Base-by-base conservation (phyloP, 1,140 invertebrate species). In the Camponotus floridanus region DNA sequence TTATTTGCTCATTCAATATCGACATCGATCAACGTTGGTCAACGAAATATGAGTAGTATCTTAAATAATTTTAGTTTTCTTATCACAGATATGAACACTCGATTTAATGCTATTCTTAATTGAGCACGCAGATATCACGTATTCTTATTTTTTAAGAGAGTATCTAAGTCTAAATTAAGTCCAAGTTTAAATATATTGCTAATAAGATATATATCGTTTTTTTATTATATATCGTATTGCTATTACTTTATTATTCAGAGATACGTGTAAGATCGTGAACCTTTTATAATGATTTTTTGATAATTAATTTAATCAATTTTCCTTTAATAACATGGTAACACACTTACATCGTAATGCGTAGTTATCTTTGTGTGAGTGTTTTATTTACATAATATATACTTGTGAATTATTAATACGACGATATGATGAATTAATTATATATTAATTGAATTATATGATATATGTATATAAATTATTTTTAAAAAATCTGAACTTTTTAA, bases 41-140 rank as follows among this genome's bases (percentile, higher is more conserved):
- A 5, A 13, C 5, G 4, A 26, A 26, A 45, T 39, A 13, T 33
- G 13, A 57, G 2, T 67, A 15, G 15, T 21, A 42, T 26, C 7
- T 39, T 3, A 36, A 36, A 61, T 71, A 9, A 61, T 83, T 73
- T 61, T n/a, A 21, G n/a, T 39, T 62, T 61, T 48, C 55, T 74
- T 55, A 83, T 73, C 68, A 33, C 18, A 62, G 55, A 21, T 73
- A 73, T 9, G 39, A 70, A 57, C 5, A n/a, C 21, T 57, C 33
- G 36, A 61, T 73, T 81, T 33, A 73, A 36, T 39, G 1, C 13
- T 74, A 26, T 74, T 11, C 51, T 73, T 81, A 71, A 73, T 1
- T 3, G 18, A 36, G 13, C 55, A 83, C 13, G 79, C 39, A 62
- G 8, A 36, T 62, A 31, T 73, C 39, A 74, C 55, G 13, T 83